phyloP scores from a whole-genome alignment of 1,140 invertebrate genomes.

The Drosophila nasuta region DNA sequence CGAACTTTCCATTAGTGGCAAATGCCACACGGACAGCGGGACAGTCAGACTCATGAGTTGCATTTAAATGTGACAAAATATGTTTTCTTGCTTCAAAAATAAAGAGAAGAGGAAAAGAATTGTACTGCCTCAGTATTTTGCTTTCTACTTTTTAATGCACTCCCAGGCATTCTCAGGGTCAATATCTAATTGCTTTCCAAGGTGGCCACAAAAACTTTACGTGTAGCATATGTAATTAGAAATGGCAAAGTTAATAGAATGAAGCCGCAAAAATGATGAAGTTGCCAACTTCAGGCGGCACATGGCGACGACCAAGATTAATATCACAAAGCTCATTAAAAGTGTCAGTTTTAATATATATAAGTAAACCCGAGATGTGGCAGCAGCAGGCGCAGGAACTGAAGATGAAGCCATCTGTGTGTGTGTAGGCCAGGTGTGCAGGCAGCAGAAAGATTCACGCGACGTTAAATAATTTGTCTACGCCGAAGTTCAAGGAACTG shows the following conservation, averaged over 20 bases:
- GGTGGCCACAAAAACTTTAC: constrained; percentile 11
- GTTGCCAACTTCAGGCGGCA: constrained; percentile 39
- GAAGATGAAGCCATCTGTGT: not conserved
- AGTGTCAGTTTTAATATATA: constrained; percentile 74
- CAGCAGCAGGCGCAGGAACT: not conserved
- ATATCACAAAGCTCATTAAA: constrained; percentile 79
- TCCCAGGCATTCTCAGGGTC: constrained; percentile 22
- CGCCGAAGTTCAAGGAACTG: constrained; percentile 75
- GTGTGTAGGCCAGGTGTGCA: constrained; percentile 19
- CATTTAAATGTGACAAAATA: constrained; percentile 27
- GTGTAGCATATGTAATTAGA: constrained; percentile 39
- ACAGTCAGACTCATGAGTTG: constrained; percentile 32
- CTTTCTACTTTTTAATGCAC: not conserved
- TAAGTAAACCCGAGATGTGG: constrained; percentile 21
- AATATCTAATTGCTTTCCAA: constrained; percentile 34
- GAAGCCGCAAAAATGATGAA: constrained; percentile 39
- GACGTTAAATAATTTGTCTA: constrained; percentile 74
- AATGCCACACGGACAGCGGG: constrained; percentile 13
- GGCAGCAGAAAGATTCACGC: constrained; percentile 32
- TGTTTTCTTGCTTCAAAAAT: not conserved
- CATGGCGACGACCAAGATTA: constrained; percentile 70
- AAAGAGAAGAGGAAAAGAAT: not conserved
- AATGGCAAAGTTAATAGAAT: constrained; percentile 43
- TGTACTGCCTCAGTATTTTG: not conserved
- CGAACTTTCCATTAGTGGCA: constrained; percentile 74